These are phyloP conservation scores for Macroglossus sobrinus DNA, from an alignment of 2,113 vertebrate species.

Conservation along the genomic window DNA sequence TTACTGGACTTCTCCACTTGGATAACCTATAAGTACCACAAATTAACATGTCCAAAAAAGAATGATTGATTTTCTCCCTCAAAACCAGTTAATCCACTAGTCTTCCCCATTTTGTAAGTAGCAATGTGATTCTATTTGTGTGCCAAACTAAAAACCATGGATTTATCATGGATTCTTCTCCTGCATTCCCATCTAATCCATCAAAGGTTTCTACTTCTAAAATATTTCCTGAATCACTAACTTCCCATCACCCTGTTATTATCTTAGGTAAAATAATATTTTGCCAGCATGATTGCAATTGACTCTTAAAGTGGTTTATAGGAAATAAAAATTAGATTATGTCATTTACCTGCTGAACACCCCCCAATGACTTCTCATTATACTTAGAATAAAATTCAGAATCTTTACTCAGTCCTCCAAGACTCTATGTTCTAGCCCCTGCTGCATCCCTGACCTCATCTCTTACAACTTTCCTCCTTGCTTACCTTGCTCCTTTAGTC, in stretches of 20 bases:
- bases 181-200: not conserved
- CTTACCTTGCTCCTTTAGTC: not conserved
- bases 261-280: not conserved
- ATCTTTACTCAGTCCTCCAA: not conserved
- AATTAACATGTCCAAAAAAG: not conserved
- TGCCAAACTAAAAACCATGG: not conserved
- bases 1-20: not conserved
- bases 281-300: not conserved
- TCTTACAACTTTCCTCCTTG: not conserved
- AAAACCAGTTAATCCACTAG: not conserved
- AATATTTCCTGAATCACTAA: not conserved
- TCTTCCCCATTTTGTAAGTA: not conserved
- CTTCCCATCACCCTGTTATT: not conserved
- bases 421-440: not conserved
- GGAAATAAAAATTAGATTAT: not conserved
- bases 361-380: not conserved
- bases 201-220: not conserved
- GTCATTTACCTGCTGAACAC: not conserved
- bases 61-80: not conserved
- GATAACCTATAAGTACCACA: not conserved
- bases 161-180: not conserved
- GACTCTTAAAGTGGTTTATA: not conserved
- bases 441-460: not conserved
- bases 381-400: not conserved
- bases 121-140: not conserved